These are phyloP conservation scores for Monochamus alternatus DNA, from an alignment of 2,888 invertebrate genomes.

Conservation along the genomic window DNA sequence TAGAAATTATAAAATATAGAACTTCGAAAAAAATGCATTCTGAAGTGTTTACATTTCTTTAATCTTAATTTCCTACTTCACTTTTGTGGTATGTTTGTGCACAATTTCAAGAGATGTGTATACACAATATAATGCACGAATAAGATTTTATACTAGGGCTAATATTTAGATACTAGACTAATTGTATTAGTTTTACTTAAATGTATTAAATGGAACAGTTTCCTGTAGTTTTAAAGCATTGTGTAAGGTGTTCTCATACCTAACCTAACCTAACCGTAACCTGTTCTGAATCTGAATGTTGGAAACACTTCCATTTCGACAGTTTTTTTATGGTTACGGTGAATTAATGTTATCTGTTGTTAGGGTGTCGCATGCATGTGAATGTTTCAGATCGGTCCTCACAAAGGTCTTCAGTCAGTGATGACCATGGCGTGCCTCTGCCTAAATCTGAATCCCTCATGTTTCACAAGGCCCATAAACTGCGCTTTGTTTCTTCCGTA, in stretches of 20 bases:
- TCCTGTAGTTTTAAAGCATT: not conserved
- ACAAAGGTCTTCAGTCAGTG: conserved; percentile 74
- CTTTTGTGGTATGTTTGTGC: not conserved
- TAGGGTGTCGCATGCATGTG: conserved; percentile 52
- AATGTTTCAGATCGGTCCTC: conserved; percentile 75
- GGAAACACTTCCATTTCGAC: conserved; percentile 11
- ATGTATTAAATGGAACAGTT: conserved; percentile 11
- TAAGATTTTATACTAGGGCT: not conserved
- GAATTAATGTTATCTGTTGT: conserved; percentile 20
- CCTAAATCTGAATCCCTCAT: conserved; percentile 68
- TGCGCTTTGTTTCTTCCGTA: conserved; percentile 87
- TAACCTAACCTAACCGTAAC: not conserved
- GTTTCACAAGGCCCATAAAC: conserved; percentile 78
- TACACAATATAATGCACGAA: conserved; percentile 30
- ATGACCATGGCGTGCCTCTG: conserved; percentile 70
- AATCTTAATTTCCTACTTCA: conserved; percentile 2
- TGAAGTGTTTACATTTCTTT: not conserved
- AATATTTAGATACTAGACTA: not conserved
- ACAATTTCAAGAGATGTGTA: conserved; percentile 8
- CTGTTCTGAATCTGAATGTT: not conserved
- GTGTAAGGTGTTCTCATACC: not conserved
- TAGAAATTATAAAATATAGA: not conserved
- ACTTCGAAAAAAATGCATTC: not conserved
- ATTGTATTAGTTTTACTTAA: not conserved
- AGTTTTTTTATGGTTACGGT: not conserved